Conservation (phyloP, 2,888 invertebrate genomes). For the Drosophila atripex region DNA sequence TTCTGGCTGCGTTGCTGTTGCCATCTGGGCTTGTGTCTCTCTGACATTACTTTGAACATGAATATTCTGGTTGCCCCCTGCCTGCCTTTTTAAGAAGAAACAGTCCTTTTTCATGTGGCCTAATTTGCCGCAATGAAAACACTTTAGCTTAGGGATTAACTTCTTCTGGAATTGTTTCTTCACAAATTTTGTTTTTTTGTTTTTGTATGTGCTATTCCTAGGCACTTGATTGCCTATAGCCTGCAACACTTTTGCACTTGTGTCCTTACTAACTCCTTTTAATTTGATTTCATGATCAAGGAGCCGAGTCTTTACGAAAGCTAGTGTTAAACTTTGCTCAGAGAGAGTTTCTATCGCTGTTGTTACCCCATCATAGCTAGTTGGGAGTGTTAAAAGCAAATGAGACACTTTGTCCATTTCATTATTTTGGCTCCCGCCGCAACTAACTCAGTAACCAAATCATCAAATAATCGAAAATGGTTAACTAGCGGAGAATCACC, state of each 20-base stretch:
- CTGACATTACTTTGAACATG: neutral
- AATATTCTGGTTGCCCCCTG: constrained; percentile 1
- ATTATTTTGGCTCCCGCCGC: too few relatives aligned
- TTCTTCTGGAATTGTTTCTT: constrained; percentile 4
- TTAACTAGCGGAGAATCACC: too few relatives aligned
- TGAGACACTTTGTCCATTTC: too few relatives aligned
- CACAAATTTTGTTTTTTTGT: neutral
- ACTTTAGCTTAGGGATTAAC: constrained; percentile 1
- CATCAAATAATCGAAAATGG: too few relatives aligned
- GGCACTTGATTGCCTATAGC: constrained; percentile 36
- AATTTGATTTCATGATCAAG: constrained; percentile 51
- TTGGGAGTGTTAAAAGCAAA: too few relatives aligned
- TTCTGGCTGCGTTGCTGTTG: too few relatives aligned
- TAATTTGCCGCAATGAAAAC: too few relatives aligned
- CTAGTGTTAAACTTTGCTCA: constrained; percentile 1
- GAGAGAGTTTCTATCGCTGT: too few relatives aligned
- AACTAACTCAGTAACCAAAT: too few relatives aligned
- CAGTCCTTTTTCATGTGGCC: neutral
- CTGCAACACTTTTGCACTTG: constrained; percentile 68
- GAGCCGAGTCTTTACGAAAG: constrained; percentile 76
- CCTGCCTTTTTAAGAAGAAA: constrained; percentile 6
- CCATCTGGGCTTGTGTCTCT: too few relatives aligned
- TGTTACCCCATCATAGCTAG: too few relatives aligned
- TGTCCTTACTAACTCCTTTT: constrained; percentile 51
- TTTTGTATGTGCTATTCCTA: constrained; percentile 5